These are phyloP conservation scores for Cantharis lateralis DNA, from an alignment of 2,888 invertebrate genomes.

Conservation along the genomic window DNA sequence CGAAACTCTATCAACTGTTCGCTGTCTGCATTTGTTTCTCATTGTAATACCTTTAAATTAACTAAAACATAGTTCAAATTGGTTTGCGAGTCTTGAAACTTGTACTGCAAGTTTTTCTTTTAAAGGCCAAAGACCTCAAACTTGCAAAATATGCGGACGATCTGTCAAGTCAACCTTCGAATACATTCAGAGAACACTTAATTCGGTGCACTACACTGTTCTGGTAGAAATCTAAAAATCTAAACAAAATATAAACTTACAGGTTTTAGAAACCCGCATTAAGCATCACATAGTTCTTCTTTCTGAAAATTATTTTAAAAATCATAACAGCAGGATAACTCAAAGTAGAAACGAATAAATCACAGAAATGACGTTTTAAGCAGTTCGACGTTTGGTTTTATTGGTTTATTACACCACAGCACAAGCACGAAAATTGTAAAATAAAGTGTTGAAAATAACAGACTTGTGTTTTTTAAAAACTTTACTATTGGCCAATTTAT, in stretches of 20 bases:
- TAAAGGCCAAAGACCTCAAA: too few relatives aligned
- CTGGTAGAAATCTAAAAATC: too few relatives aligned
- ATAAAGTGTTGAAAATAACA: not conserved
- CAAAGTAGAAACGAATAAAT: not conserved
- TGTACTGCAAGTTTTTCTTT: too few relatives aligned
- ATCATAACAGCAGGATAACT: not conserved
- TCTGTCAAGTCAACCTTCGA: too few relatives aligned
- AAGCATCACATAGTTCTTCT: not conserved
- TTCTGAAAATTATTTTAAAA: not conserved
- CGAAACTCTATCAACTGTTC: too few relatives aligned
- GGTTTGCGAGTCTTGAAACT: too few relatives aligned
- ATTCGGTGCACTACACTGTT: too few relatives aligned
- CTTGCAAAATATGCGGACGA: too few relatives aligned
- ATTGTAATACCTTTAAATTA: too few relatives aligned
- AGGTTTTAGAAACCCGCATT: not conserved
- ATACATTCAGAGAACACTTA: too few relatives aligned
- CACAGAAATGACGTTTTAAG: not conserved
- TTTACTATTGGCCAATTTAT: not conserved
- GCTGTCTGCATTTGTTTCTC: too few relatives aligned
- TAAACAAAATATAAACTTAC: not conserved
- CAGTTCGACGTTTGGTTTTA: not conserved
- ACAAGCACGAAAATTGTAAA: not conserved
- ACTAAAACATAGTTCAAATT: too few relatives aligned
- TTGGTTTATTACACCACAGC: not conserved
- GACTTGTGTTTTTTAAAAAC: not conserved